Percentiles rank a stretch among this genome's conserved stretches.
phyloP scores from a whole-genome alignment of 2,888 invertebrate genomes.

The Baccha elongata region DNA sequence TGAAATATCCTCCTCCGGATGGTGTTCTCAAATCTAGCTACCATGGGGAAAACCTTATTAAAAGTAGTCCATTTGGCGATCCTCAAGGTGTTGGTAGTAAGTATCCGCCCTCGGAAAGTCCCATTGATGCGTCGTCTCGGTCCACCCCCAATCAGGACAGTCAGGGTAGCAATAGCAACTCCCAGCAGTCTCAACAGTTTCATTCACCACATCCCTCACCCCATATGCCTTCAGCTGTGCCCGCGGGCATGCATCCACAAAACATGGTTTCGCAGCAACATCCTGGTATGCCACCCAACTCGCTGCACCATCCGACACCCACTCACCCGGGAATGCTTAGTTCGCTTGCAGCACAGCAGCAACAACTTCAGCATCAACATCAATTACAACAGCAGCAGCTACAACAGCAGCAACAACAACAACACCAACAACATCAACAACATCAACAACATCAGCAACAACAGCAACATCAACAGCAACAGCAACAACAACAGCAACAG shows the following conservation, averaged over 20 bases:
- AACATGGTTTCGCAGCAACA: constrained; percentile 80
- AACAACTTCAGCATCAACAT: constrained; percentile 32
- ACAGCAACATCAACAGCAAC: constrained; percentile 76
- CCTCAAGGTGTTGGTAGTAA: constrained; percentile 76
- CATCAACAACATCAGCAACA: constrained; percentile 75
- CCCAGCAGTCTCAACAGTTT: constrained; percentile 80
- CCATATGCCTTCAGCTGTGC: constrained; percentile 80
- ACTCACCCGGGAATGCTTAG: constrained; percentile 61
- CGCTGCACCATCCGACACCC: constrained; percentile 68
- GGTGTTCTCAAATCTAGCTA: constrained; percentile 78
- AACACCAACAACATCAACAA: constrained; percentile 54
- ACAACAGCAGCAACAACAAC: constrained; percentile 72
- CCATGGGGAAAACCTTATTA: constrained; percentile 82
- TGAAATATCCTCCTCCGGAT: constrained; percentile 81
- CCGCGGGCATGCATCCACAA: constrained; percentile 81
- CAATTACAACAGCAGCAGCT: constrained; percentile 59
- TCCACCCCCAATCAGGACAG: constrained; percentile 82
- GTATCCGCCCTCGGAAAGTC: constrained; percentile 80
- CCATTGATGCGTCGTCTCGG: constrained; percentile 81
- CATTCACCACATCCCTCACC: constrained; percentile 82
- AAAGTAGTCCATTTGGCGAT: constrained; percentile 79
- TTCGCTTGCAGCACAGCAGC: constrained; percentile 53
- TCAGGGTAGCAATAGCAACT: constrained; percentile 81
- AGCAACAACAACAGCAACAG: constrained; percentile 51
- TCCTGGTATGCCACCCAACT: constrained; percentile 77